Base-by-base conservation (phyloP, 2,113 vertebrate species). In the Thomomys bottae region DNA sequence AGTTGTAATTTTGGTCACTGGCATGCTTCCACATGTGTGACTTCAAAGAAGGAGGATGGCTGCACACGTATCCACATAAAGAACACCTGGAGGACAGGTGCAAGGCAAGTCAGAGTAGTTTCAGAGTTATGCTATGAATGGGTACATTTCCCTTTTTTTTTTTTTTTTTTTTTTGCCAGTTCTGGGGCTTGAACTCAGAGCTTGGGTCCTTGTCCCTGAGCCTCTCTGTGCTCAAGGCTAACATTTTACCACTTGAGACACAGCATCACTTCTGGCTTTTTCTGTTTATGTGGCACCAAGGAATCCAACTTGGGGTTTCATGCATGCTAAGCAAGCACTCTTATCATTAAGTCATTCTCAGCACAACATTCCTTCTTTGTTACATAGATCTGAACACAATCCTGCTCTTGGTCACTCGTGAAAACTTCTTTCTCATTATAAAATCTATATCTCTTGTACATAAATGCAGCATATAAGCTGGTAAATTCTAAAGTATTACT, bases 21-120 rank as follows among this genome's bases (percentile, higher is more conserved):
- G 99, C 99, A 10, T 99, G 99, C 94, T 99, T 99, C 99, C 99
- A 99, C 99, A 99, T 99, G 94, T 99, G 99, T 42, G 99, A 99
- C 95, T 99, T 99, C 76, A 99, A 96, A 28, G 99, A 99, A 0
- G 99, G 99, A 32, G 99, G 99, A 94, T 99, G 99, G 96, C 99
- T 99, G 97, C 99, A 99, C 42, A 99, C 98, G 28, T 99, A 99
- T 32, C 99, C 99, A 95, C 99, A 99, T 36, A 99, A 98, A 34
- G 99, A 99, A 96, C 99, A 99, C 84, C 99, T 99, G 97, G 18
- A 84, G 72, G 21, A 90, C 38, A 89, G 2, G 79, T 0, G 20
- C 0, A 28, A 42, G 32, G 42, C 32, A 28, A 66, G 12, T 81
- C 40, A 93, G 86, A 90, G 57, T 0, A 6, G 8, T 9, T n/a